Percentiles rank a stretch among this genome's conserved stretches.
Conservation (phyloP, 2,888 invertebrate species). For the Pecten maximus region DNA sequence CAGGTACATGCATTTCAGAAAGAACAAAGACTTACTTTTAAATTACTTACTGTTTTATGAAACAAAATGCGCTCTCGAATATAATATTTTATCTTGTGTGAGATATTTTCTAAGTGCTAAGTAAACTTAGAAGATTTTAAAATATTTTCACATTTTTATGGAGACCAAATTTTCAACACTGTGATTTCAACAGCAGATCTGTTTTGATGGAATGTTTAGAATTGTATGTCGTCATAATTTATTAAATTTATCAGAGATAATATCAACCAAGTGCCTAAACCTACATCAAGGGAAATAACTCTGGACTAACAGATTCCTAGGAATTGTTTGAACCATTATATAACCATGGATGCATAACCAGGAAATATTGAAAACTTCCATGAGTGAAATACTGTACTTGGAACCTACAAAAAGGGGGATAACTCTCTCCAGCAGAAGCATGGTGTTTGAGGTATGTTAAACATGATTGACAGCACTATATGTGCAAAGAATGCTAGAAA, state of each 20-base stretch:
- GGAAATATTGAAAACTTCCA: not conserved
- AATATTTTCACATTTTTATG: no score
- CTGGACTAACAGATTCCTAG: not conserved
- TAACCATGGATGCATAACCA: not conserved
- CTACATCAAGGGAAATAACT: not conserved
- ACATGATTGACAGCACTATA: not conserved
- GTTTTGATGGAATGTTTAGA: not conserved
- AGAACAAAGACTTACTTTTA: no score
- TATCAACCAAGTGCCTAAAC: not conserved
- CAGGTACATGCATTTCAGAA: no score
- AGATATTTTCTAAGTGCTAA: no score
- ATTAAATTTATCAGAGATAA: not conserved
- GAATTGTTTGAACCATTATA: not conserved
- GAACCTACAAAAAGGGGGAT: not conserved
- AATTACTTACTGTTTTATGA: no score
- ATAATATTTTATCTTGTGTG: no score
- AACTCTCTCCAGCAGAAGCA: not conserved
- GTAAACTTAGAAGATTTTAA: no score
- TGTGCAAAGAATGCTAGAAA: not conserved
- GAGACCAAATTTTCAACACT: not conserved
- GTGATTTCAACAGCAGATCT: not conserved
- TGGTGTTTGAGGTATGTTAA: slow-evolving; percentile 3
- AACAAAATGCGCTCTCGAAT: no score
- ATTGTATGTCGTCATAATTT: not conserved
- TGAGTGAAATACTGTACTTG: not conserved